Base-by-base conservation (phyloP, 2,797 vertebrate genomes). In the Apogon hyalosoma region DNA sequence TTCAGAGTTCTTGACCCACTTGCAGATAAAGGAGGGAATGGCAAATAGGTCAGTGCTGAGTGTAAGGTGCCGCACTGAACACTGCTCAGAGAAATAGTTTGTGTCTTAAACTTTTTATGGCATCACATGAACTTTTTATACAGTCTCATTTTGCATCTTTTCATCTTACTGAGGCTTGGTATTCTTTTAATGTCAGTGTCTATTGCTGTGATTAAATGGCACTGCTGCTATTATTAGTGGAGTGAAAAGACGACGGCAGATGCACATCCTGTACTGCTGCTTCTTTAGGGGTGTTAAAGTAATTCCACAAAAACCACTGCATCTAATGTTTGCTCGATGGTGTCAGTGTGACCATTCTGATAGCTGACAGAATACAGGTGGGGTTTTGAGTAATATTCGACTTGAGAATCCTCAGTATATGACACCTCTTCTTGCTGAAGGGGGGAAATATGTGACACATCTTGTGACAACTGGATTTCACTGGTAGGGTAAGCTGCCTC, bases 1-100 rank as follows among this genome's bases (percentile, higher is more conserved):
- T 92, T 92, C 88, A 91, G 85, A 93, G 90, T 88, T 90, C 90
- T 91, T 93, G 92, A 94, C 90, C 92, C 90, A 93, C 77, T 94
- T 94, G 87, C 87, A 89, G 83, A 89, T 88, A 87, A 90, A 85
- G 73, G 62, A 86, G 54, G 63, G 79, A 78, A 80, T 79, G 73
- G 75, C 90, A 93, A 92, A 84, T 88, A 53, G 87, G 88, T 90
- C 89, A 88, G 65, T 83, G 74, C 75, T 76, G 82, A 79, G 49
- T 69, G 73, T 67, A 77, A 85, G 87, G 83, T 88, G 70, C 76
- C 69, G 61, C 83, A 75, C 47, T 43, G 68, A 66, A 54, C 21
- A 12, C 46, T 43, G 61, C 67, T 72, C 19, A 5, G 43, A 60
- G 54, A 69, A 69, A 55, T 15, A 53, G 14, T 42, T 64, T 24